Evolutionary conservation across 23 tunicate species (phyloP).

Genomic region (Ciona savignyi): DNA sequence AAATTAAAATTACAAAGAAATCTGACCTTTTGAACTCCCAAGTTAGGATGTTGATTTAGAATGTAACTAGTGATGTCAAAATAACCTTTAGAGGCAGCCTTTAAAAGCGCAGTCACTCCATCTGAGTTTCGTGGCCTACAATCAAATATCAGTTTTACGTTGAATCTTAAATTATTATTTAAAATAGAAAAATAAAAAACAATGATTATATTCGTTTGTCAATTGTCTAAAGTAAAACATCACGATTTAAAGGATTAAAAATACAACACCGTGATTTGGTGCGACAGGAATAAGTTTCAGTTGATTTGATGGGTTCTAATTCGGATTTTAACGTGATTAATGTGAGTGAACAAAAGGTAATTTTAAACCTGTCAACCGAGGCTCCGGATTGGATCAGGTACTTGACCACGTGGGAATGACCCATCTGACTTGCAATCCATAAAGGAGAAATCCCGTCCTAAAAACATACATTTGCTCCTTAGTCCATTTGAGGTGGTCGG

Average conservation of each 20-base stretch:
- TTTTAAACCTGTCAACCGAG: slow-evolving; percentile 27
- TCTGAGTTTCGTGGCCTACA: slow-evolving; percentile 33
- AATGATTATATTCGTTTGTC: no score
- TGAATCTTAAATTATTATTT: neutral
- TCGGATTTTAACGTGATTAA: no score
- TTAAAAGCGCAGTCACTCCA: slow-evolving; percentile 60
- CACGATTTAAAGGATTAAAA: no score
- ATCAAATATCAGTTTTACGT: neutral
- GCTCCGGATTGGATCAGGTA: slow-evolving; percentile 36
- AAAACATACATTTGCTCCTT: no score
- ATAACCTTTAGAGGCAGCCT: slow-evolving; percentile 59
- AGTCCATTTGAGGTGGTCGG: no score
- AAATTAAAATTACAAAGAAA: neutral
- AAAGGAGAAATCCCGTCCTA: slow-evolving; percentile 69
- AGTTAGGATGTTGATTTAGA: slow-evolving; percentile 23
- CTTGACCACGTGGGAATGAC: slow-evolving; percentile 26
- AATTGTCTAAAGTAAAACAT: no score
- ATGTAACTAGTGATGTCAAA: slow-evolving; percentile 2
- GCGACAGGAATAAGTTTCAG: no score
- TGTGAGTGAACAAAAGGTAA: neutral
- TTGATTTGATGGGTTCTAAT: no score
- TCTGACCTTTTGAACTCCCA: slow-evolving; percentile 35
- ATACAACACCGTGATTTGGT: no score
- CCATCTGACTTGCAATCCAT: slow-evolving; percentile 78
- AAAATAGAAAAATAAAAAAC: neutral